A percentile compares a stretch with the other conserved stretches of the same genome.
Conservation (phyloP, 2,888 invertebrate genomes). For the Proisotoma minuta region DNA sequence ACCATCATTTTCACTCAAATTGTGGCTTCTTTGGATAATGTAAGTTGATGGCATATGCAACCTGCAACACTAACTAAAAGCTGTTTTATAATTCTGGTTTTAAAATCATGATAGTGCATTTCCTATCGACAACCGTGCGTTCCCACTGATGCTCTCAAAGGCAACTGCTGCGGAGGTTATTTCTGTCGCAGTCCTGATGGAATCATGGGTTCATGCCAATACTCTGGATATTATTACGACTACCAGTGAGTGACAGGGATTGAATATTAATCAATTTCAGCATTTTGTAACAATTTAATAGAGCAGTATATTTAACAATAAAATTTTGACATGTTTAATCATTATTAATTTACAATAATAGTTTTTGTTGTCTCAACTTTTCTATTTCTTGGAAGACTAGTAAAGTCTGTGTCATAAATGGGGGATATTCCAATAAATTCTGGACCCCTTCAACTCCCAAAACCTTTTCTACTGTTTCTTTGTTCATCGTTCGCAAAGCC, state of each 20-base stretch:
- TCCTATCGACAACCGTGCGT: slow-evolving; percentile 32
- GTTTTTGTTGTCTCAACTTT: neutral
- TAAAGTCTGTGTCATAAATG: neutral
- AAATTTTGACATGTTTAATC: no score
- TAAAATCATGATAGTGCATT: slow-evolving; percentile 29
- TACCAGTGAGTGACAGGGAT: no score
- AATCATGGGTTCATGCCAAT: slow-evolving; percentile 29
- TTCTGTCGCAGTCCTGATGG: slow-evolving; percentile 28
- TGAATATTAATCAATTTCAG: slow-evolving; percentile 14
- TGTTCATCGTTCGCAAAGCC: neutral
- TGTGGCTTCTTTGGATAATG: neutral
- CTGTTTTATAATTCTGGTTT: neutral
- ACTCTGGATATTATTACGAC: slow-evolving; percentile 28
- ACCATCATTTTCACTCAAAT: neutral
- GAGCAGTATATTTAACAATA: neutral
- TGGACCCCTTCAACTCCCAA: neutral
- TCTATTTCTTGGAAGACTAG: neutral
- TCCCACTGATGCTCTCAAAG: slow-evolving; percentile 32
- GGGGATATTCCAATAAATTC: neutral
- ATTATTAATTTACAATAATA: neutral
- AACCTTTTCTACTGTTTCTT: neutral
- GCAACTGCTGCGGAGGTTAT: slow-evolving; percentile 39
- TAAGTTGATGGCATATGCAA: no score
- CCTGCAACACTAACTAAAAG: no score
- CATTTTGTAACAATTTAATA: neutral